Percentiles rank a stretch among this genome's conserved stretches.
Conservation (phyloP, 2,113 vertebrate genomes). For the Muscicapa adusta region DNA sequence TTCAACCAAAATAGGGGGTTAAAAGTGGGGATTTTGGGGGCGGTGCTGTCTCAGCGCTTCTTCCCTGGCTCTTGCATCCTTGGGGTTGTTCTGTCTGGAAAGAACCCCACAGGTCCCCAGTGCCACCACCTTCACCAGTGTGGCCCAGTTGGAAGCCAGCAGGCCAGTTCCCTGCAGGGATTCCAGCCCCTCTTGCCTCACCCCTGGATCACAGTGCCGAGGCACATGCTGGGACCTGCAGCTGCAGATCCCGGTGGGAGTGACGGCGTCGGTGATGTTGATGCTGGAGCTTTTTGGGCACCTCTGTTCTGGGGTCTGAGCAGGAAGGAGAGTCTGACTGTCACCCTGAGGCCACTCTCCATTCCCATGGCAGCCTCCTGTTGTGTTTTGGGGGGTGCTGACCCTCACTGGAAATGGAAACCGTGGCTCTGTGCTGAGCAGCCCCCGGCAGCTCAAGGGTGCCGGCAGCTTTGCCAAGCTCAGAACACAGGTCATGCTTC, state of each 20-base stretch:
- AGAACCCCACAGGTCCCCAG: not conserved
- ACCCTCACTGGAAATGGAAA: fast-evolving
- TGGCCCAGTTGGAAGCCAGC: not conserved
- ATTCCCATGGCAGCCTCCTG: fast-evolving
- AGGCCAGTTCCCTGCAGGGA: fast-evolving
- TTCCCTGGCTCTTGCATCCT: not conserved
- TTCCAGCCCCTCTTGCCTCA: not conserved
- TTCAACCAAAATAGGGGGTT: not conserved
- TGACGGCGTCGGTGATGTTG: fast-evolving
- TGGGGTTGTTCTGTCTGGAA: fast-evolving
- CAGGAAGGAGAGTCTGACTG: not conserved
- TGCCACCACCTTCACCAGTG: not conserved
- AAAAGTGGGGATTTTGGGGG: no score
- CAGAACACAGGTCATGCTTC: not conserved
- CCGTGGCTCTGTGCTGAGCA: fast-evolving
- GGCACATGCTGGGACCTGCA: not conserved
- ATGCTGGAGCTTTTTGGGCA: not conserved
- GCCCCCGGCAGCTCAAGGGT: not conserved
- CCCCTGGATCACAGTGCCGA: fast-evolving
- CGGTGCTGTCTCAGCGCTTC: not conserved
- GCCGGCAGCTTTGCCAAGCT: not conserved
- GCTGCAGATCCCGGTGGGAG: fast-evolving
- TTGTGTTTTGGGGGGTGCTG: fast-evolving
- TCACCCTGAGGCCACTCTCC: not conserved
- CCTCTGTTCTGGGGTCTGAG: not conserved